These are phyloP conservation scores for Epicauta chinensis DNA, from an alignment of 1,140 invertebrate genomes.

Conservation along the genomic window DNA sequence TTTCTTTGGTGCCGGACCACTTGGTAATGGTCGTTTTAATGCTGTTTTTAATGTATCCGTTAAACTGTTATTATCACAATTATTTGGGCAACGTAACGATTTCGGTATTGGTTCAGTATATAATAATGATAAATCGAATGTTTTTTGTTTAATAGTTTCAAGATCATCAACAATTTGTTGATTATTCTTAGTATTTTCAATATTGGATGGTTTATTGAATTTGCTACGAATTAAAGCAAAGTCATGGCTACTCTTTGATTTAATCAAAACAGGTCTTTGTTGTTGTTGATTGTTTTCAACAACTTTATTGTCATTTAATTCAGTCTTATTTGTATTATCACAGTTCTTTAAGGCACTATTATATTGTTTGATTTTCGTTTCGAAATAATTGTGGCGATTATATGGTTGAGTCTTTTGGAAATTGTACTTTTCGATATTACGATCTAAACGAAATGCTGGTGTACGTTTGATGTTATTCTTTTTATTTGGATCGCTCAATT, in stretches of 20 bases:
- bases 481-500: slow-evolving; percentile 53
- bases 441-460: slow-evolving; percentile 54
- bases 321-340: slow-evolving; percentile 18
- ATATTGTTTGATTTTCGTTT: slow-evolving; percentile 33
- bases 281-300: slow-evolving; percentile 3
- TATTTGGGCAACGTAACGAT: slow-evolving; percentile 27
- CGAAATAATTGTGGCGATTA: slow-evolving; percentile 27
- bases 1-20: slow-evolving; percentile 62
- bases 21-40: slow-evolving; percentile 55
- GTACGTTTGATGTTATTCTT: slow-evolving; percentile 50
- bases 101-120: slow-evolving; percentile 42
- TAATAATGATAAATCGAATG: slow-evolving; percentile 23
- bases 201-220: slow-evolving; percentile 15
- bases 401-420: slow-evolving; percentile 29
- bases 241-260: slow-evolving; percentile 32
- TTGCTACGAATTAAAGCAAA: slow-evolving; percentile 28
- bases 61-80: slow-evolving; percentile 19
- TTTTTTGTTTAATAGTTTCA: slow-evolving; percentile 15
- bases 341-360: slow-evolving; percentile 20
- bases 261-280: slow-evolving; percentile 20
- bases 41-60: slow-evolving; percentile 55
- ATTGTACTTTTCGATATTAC: slow-evolving; percentile 42
- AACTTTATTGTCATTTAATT: slow-evolving; percentile 2
- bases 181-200: not conserved
- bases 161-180: slow-evolving; percentile 3